Percentiles rank a stretch among this genome's conserved stretches.
phyloP scores from a whole-genome alignment of 2,797 vertebrate genomes.

The Gobionotothen gibberifrons region DNA sequence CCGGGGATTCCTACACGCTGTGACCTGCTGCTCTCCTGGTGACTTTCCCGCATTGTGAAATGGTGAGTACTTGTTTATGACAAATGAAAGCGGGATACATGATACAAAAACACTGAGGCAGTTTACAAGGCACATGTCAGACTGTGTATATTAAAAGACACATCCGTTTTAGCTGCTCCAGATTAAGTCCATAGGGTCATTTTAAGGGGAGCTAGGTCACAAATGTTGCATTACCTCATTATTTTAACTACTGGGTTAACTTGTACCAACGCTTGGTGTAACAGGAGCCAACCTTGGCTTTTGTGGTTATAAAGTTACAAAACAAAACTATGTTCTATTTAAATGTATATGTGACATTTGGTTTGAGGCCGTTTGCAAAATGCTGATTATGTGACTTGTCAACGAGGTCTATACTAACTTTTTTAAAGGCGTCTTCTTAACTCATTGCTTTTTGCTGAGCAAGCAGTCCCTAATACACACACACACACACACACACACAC shows the following conservation, averaged over 20 bases:
- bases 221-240: background rate
- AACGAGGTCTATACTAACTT: slow-evolving; percentile 45
- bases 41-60: slow-evolving; percentile 31
- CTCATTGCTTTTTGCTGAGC: slow-evolving; percentile 52
- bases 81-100: slow-evolving; percentile 7
- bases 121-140: background rate
- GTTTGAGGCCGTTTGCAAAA: slow-evolving; percentile 1
- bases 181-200: background rate
- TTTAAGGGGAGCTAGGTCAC: background rate
- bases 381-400: slow-evolving; percentile 28
- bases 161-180: background rate
- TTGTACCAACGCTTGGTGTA: background rate
- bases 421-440: slow-evolving; percentile 32
- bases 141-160: background rate
- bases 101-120: background rate
- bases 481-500: slow-evolving; percentile 12
- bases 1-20: slow-evolving; percentile 18
- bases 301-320: background rate
- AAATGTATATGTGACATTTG: slow-evolving; percentile 12
- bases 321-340: background rate
- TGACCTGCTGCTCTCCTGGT: slow-evolving; percentile 45
- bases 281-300: background rate
- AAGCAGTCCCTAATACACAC: slow-evolving; percentile 19
- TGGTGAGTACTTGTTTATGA: slow-evolving; percentile 72
- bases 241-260: background rate